phyloP scores from a whole-genome alignment of 1,140 invertebrate species.

The Diprion similis region DNA sequence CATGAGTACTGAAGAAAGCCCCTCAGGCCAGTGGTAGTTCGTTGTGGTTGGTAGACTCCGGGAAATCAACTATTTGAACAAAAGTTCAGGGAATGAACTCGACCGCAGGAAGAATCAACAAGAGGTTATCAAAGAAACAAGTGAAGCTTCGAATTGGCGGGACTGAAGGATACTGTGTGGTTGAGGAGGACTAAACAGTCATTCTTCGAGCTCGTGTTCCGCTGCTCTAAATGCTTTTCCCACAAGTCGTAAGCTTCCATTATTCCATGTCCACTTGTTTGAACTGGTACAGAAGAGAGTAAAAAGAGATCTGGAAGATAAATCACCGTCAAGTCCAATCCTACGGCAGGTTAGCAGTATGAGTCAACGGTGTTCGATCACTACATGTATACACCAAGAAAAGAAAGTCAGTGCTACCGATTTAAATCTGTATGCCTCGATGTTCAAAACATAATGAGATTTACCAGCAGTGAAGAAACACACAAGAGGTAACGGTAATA shows the following conservation, averaged over 20 bases:
- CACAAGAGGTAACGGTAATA: neutral
- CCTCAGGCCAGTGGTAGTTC: no score
- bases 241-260: neutral
- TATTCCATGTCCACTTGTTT: neutral
- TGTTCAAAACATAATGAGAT: neutral
- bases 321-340: neutral
- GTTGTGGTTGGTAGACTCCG: no score
- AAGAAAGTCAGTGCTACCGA: neutral
- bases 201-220: neutral
- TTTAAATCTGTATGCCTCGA: neutral
- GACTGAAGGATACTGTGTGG: neutral
- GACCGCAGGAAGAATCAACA: conserved; percentile 4
- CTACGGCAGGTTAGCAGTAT: neutral
- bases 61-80: neutral
- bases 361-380: neutral
- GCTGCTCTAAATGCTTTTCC: neutral
- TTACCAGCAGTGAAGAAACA: neutral
- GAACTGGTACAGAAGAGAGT: neutral
- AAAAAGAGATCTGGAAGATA: neutral
- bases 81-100: neutral
- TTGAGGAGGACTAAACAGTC: neutral
- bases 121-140: neutral
- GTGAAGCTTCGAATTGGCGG: neutral
- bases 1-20: no score
- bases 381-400: neutral